Evolutionary conservation across 2,113 vertebrate species (phyloP), one percentile per base, ranked within the genome.

Genomic region (Lepus europaeus): DNA sequence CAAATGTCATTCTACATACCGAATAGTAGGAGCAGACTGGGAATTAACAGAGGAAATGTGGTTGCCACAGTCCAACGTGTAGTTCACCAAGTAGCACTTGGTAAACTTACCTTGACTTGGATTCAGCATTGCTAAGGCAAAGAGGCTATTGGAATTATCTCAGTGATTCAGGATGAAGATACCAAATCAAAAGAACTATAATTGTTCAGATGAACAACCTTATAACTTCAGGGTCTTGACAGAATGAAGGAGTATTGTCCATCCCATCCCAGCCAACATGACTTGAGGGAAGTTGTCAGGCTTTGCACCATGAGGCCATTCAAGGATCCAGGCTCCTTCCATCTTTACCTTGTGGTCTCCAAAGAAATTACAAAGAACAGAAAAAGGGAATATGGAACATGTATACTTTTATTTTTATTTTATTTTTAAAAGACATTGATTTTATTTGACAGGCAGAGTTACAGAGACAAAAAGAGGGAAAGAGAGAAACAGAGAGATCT

Each of bases 121-220:
- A 66, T 25, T 87, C 45, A 39, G 1, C 20, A 29, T 56, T 6
- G 31, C 20, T 77, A 68, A 87, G 79, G 27, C 13, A 74, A 77
- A 88, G 72, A 76, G 7, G 27, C 63, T 81, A 63, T 63, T 93
- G 90, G 73, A 89, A 73, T 91, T 92, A 56, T 59, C 76, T 89
- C 77, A 53, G 31, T 56, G 59, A 81, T 85, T 68, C 17, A 45
- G 49, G 29, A 27, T 64, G 33, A 95, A 14, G n/a, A 64, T 13
- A 13, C 36, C 53, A 10, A 22, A 69, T 51, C 27, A 61, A 23
- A 56, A 70, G 45, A 74, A 56, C 36, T 70, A 45, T 51, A 51
- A 33, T 5, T n/a, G 22, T 20, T 91, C n/a, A 66, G 86, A 70
- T n/a, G 27, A 93, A 31, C 7, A 92, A 12, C 1, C 9, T 11